phyloP scores from a whole-genome alignment of 2,797 vertebrate genomes.

The Argya squamiceps region DNA sequence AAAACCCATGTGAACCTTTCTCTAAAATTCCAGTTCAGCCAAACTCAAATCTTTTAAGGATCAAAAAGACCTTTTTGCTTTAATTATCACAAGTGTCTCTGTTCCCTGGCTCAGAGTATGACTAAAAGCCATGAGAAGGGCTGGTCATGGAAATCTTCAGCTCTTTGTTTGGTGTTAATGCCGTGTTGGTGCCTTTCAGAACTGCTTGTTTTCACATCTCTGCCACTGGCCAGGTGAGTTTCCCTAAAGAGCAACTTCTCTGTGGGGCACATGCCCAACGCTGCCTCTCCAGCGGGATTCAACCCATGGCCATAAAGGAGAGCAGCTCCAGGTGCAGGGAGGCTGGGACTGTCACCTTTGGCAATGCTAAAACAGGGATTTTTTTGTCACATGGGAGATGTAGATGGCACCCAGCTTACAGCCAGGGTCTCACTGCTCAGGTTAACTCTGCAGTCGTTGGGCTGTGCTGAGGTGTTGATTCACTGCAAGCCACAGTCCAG shows the following conservation, averaged over 20 bases:
- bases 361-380: background rate
- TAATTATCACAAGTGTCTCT: conserved; percentile 35
- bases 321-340: background rate
- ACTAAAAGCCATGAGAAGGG: conserved; percentile 50
- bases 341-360: background rate
- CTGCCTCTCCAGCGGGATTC: background rate
- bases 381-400: fast-evolving
- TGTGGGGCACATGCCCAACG: fast-evolving
- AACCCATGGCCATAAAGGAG: fast-evolving
- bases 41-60: conserved; percentile 42
- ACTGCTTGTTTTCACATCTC: background rate
- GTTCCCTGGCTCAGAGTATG: conserved; percentile 24
- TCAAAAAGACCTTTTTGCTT: conserved; percentile 57
- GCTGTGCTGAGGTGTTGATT: background rate
- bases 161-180: background rate
- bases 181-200: background rate
- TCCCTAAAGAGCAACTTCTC: background rate
- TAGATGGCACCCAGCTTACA: background rate
- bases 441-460: background rate
- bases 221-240: background rate
- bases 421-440: background rate
- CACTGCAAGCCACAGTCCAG: background rate
- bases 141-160: background rate
- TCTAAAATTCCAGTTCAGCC: conserved; percentile 50
- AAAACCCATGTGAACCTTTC: conserved; percentile 53